These are phyloP conservation scores for Mycogona germanica DNA, from an alignment of 2,888 invertebrate genomes.

Conservation along the genomic window DNA sequence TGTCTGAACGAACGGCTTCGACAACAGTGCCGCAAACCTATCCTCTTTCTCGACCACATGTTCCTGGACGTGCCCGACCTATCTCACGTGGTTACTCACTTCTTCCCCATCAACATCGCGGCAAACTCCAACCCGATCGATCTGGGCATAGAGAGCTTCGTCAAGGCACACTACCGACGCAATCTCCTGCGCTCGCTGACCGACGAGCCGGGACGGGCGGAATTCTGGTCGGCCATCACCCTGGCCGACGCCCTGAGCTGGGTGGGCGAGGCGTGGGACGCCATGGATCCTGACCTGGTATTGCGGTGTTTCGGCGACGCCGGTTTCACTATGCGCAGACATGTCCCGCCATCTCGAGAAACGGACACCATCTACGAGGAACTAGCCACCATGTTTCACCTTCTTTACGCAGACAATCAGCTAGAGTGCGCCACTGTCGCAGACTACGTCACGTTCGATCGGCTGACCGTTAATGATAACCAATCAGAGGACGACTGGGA, in stretches of 20 bases:
- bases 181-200: neutral
- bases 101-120: constrained; percentile 5
- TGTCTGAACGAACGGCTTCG: constrained; percentile 3
- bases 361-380: constrained; percentile 5
- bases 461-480: neutral
- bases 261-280: constrained; percentile 9
- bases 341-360: neutral
- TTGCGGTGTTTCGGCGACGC: constrained; percentile 9
- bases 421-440: neutral
- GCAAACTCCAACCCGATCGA: constrained; percentile 10
- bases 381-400: neutral
- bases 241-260: constrained; percentile 2
- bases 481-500: constrained; percentile 12
- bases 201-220: no score
- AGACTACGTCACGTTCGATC: constrained; percentile 9
- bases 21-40: constrained; percentile 5
- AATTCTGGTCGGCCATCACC: neutral
- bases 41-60: constrained; percentile 4
- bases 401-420: neutral
- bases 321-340: constrained; percentile 2
- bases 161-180: constrained; percentile 9
- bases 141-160: neutral
- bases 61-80: constrained; percentile 6
- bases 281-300: neutral
- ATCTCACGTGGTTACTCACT: constrained; percentile 5